These are phyloP conservation scores for Gallinago nigripennis DNA, from an alignment of 2,797 vertebrate genomes.

Conservation along the genomic window DNA sequence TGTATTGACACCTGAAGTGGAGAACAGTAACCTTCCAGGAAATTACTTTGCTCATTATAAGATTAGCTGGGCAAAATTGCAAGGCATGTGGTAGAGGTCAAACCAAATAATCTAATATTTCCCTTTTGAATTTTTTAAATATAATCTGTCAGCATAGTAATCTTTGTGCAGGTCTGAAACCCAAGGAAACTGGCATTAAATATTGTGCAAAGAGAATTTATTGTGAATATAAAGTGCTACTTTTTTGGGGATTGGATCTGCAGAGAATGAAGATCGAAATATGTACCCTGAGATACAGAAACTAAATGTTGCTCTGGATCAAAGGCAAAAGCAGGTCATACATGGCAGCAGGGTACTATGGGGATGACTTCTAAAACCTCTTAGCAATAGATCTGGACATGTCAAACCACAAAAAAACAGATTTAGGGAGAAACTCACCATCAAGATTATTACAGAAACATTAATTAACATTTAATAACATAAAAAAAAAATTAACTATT, in stretches of 20 bases:
- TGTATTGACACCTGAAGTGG: neutral
- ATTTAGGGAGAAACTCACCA: neutral
- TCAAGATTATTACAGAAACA: neutral
- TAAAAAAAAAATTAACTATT: neutral
- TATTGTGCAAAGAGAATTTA: neutral
- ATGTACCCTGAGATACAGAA: neutral
- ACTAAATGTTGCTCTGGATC: neutral
- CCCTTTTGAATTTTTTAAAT: neutral
- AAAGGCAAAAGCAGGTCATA: neutral
- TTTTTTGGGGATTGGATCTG: fast-evolving
- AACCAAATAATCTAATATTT: neutral
- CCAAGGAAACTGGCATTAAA: neutral
- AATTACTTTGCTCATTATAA: neutral
- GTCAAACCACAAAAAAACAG: neutral
- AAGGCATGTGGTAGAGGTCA: neutral
- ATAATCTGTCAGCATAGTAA: neutral
- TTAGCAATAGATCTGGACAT: neutral
- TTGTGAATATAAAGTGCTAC: neutral
- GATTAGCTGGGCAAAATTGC: neutral
- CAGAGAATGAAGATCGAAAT: neutral
- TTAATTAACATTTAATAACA: too few relatives aligned
- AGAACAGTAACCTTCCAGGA: neutral
- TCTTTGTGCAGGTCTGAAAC: neutral
- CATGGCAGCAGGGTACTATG: neutral
- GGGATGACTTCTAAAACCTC: neutral